Evolutionary conservation across 2,797 vertebrate genomes (phyloP), one percentile per base, ranked within the genome.

Genomic region (Amphiprion clarkii): DNA sequence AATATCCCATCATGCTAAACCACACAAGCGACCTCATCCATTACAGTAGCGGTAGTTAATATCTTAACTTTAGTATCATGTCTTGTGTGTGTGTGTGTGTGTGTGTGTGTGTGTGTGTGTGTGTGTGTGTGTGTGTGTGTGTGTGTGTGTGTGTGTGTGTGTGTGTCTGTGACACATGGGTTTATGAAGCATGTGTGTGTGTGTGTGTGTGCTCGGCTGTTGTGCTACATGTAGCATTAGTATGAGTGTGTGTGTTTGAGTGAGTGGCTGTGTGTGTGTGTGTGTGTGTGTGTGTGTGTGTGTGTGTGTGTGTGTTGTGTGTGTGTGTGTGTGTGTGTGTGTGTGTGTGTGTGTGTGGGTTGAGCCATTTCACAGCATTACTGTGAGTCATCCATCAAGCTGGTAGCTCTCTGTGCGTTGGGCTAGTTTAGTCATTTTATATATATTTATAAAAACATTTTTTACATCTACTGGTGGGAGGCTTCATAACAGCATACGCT

Each of bases 371-470:
- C 90, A 91, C 89, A 90, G 88, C 81, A 84, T 89, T 87, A 75
- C 84, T 85, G 74, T 93, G 91, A 93, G 84, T 93, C 91, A 93
- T 92, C 87, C 83, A 87, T 92, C 92, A 93, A 89, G 88, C 91
- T 89, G 89, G 85, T 90, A 88, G 88, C 81, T 87, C 83, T 90
- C 80, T 68, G 78, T 87, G 85, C 79, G 85, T 86, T 82, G 74
- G 76, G 74, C 56, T 89, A 84, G 76, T 89, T 92, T 87, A 91
- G 82, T 87, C 82, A 91, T 88, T 91, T 85, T 83, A 84, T 82
- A 90, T 90, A 72, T 81, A 75, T 89, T 65, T 87, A 79, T 80
- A 70, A 84, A 83, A 72, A 63, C 6, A 44, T 62, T 79, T 87
- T 79, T 70, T 84, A 85, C 74, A 83, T 89, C 60, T 51, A 64